These are phyloP conservation scores for Pseudochirops corinnae DNA, from an alignment of 2,797 vertebrate genomes.

Conservation along the genomic window DNA sequence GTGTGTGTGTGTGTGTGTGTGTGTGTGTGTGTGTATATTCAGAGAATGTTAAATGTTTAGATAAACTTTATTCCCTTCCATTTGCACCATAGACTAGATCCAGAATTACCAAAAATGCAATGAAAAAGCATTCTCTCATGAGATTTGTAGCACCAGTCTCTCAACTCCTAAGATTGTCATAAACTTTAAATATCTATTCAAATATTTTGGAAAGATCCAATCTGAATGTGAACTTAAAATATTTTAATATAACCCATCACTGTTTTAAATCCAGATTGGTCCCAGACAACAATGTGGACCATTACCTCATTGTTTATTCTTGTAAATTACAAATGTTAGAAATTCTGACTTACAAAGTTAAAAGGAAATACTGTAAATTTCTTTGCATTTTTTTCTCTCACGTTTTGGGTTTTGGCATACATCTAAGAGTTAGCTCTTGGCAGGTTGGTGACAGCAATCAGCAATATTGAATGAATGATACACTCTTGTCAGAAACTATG, in stretches of 20 bases:
- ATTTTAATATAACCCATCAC: conserved; percentile 48
- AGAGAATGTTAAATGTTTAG: conserved; percentile 22
- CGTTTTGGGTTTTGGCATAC: conserved; percentile 4
- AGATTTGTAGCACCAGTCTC: conserved; percentile 46
- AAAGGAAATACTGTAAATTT: conserved; percentile 15
- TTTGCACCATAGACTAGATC: conserved; percentile 12
- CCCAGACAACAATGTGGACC: conserved; percentile 17
- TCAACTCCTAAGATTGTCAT: conserved; percentile 40
- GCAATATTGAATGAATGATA: conserved; percentile 24
- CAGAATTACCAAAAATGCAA: conserved; percentile 51
- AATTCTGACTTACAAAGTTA: conserved; percentile 50
- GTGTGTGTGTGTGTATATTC: too few species aligned
- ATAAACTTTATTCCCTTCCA: conserved; percentile 36
- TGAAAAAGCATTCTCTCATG: not conserved
- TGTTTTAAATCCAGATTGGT: conserved; percentile 60
- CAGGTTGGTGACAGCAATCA: conserved; percentile 33
- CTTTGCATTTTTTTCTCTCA: conserved; percentile 36
- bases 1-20: too few species aligned
- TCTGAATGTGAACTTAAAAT: conserved; percentile 63
- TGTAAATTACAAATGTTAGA: conserved; percentile 63
- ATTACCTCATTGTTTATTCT: conserved; percentile 73
- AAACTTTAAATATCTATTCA: conserved; percentile 52
- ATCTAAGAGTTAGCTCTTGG: not conserved
- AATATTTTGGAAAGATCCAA: conserved; percentile 62
- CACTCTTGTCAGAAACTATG: conserved; percentile 21